These are phyloP conservation scores for Onthophagus taurus DNA, from an alignment of 1,140 invertebrate genomes.

Conservation along the genomic window DNA sequence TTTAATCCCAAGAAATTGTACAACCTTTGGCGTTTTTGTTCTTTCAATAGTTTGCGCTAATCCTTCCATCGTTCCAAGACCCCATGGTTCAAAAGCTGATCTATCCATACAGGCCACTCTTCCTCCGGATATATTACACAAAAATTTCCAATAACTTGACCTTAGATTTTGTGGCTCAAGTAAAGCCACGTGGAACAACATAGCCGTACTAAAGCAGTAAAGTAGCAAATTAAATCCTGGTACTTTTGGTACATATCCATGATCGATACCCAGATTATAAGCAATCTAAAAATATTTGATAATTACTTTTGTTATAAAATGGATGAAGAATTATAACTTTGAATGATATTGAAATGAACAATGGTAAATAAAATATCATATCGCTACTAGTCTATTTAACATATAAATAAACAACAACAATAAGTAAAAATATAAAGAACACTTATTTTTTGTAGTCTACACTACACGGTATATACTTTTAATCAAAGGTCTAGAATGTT, in stretches of 20 bases:
- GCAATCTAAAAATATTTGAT: conserved; percentile 42
- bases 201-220: conserved; percentile 69
- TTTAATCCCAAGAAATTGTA: conserved; percentile 12
- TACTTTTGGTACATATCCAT: conserved; percentile 47
- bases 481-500: too few species aligned
- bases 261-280: conserved; percentile 49
- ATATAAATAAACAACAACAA: too few species aligned
- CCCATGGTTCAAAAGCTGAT: conserved; percentile 48
- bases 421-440: too few species aligned
- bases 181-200: conserved; percentile 72
- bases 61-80: conserved; percentile 33
- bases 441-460: too few species aligned
- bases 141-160: conserved; percentile 76
- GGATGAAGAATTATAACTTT: too few species aligned
- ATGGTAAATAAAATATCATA: too few species aligned
- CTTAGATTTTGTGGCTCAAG: conserved; percentile 69
- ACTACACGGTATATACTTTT: too few species aligned
- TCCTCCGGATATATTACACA: conserved; percentile 63
- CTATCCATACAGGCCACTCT: conserved; percentile 49
- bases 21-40: conserved; percentile 26
- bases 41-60: conserved; percentile 25
- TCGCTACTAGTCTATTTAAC: too few species aligned
- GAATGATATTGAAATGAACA: too few species aligned
- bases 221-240: conserved; percentile 56
- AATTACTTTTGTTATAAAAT: too few species aligned